These are phyloP conservation scores for Trachelus iudaicus DNA, from an alignment of 2,888 invertebrate species.

Conservation along the genomic window DNA sequence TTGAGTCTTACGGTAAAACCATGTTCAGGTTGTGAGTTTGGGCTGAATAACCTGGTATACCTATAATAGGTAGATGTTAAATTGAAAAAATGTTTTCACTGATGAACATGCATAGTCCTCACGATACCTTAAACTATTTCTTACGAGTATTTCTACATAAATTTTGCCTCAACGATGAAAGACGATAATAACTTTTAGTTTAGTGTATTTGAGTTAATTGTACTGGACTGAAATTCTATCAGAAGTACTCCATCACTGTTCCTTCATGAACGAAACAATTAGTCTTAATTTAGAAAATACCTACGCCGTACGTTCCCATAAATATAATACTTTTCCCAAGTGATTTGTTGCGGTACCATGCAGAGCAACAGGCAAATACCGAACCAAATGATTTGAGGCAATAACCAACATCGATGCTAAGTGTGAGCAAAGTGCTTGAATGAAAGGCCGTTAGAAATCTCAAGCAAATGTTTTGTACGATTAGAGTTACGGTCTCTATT, in stretches of 20 bases:
- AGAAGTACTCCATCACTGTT: neutral
- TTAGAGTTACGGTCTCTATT: neutral
- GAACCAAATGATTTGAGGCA: neutral
- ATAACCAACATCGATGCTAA: neutral
- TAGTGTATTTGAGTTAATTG: neutral
- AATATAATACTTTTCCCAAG: neutral
- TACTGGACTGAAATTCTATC: neutral
- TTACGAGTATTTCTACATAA: neutral
- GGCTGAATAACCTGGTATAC: too few relatives aligned
- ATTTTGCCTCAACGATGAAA: neutral
- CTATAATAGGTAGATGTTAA: too few relatives aligned
- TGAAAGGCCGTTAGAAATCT: neutral
- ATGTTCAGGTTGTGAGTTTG: too few relatives aligned
- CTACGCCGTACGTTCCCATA: neutral
- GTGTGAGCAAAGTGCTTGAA: neutral
- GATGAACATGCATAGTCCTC: too few relatives aligned
- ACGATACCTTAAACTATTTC: neutral
- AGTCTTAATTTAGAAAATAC: neutral
- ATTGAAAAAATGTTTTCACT: too few relatives aligned
- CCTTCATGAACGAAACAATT: neutral
- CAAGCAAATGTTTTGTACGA: neutral
- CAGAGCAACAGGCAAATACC: neutral
- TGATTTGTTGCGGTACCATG: neutral
- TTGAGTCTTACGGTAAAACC: too few relatives aligned
- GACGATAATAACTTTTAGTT: neutral